Base-by-base conservation (phyloP, 2,888 invertebrate species). In the Drosophila rellima region DNA sequence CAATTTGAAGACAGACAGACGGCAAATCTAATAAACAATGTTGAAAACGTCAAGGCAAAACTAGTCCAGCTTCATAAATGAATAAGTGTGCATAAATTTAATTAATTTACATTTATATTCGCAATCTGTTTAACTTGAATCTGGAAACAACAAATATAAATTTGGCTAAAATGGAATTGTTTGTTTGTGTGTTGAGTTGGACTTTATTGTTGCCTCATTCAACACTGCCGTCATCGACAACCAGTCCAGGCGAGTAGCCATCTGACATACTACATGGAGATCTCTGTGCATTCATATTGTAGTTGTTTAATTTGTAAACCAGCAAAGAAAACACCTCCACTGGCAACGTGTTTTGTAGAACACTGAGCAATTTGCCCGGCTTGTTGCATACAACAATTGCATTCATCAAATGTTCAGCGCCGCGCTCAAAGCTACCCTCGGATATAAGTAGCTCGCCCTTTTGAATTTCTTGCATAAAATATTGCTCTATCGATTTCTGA, bases 341-440 rank as follows among this genome's bases (percentile, higher is more conserved):
- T 52, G 99, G 98, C 93, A 99, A 94, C n/a, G 98, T 98, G 93
- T 98, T 97, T 93, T 98, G 97, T 60, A 99, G 94, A 62, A 91
- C 88, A 77, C 90, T 90, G 23, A 93, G 69, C 26, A 93, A 69
- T 56, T 91, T 89, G 20, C 87, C 89, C 7, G 92, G 93, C 70
- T 99, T 98, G 13, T 98, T 98, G 92, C 99, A 99, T 18, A 99
- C 97, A 0, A 98, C 96, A 17, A 99, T 97, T 2, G 99, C 99
- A 93, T 98, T 98, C 51, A 97, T 97, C 77, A 99, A 95, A 93
- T 99, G 99, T 91, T 98, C 98, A 55, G 99, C 97, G 31, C 98
- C 99, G 31, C 95, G 96, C 72, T 98, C 97, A 66, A 97, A 92
- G 88, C 97, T 96, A 7, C 98, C 98, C 11, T 95, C 94, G 2